Percentiles rank a stretch among this genome's conserved stretches.
Conservation (phyloP, 2,888 invertebrate genomes). For the Sipunculus nudus region DNA sequence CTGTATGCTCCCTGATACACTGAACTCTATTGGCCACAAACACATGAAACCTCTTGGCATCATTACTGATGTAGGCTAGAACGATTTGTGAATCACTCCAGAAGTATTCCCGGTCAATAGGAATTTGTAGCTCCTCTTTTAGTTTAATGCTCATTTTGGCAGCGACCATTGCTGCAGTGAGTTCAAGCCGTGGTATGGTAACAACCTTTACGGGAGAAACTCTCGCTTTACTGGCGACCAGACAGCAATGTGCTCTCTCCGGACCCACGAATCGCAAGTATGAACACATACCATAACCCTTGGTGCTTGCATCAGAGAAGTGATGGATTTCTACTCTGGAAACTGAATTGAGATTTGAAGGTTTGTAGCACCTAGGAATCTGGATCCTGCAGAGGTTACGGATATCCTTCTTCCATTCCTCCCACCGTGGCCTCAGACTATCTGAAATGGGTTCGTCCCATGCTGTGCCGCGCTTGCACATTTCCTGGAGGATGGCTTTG, state of each 20-base stretch:
- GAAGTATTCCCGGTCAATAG: slow-evolving; percentile 15
- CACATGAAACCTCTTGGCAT: slow-evolving; percentile 38
- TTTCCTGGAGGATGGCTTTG: slow-evolving; percentile 35
- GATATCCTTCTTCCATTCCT: slow-evolving; percentile 1
- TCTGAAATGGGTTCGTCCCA: slow-evolving; percentile 37
- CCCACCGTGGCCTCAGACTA: not conserved
- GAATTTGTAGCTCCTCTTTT: slow-evolving; percentile 9
- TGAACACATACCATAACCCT: slow-evolving; percentile 40
- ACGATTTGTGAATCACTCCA: slow-evolving; percentile 10
- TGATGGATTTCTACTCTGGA: slow-evolving; percentile 31
- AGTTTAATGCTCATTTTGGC: slow-evolving; percentile 1
- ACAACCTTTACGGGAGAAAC: slow-evolving; percentile 36
- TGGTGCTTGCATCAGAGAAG: slow-evolving; percentile 38
- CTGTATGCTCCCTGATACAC: slow-evolving; percentile 31
- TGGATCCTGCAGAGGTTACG: not conserved
- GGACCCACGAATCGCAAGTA: slow-evolving; percentile 32
- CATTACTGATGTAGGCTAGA: slow-evolving; percentile 14
- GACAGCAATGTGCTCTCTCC: slow-evolving; percentile 23
- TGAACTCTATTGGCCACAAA: slow-evolving; percentile 44
- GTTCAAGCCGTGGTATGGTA: slow-evolving; percentile 37
- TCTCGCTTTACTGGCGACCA: slow-evolving; percentile 38
- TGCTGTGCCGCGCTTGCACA: slow-evolving; percentile 26
- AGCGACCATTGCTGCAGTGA: slow-evolving; percentile 32
- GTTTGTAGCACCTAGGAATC: slow-evolving; percentile 21
- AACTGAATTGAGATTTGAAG: slow-evolving; percentile 29